Evolutionary conservation across 2,888 invertebrate genomes (phyloP).

Genomic region (Eurytoma adleriae): DNA sequence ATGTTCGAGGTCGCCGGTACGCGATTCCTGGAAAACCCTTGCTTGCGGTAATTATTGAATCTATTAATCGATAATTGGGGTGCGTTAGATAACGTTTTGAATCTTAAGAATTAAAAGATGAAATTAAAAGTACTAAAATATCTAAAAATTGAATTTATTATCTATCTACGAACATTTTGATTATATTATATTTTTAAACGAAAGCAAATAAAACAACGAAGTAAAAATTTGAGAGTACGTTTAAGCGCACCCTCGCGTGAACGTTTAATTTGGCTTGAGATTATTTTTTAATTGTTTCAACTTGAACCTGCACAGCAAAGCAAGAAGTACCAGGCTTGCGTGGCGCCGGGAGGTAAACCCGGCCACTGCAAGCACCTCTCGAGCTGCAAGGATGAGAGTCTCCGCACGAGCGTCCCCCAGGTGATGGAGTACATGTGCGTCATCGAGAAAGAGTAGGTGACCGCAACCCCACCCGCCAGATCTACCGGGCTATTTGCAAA

Average conservation of each 20-base stretch:
- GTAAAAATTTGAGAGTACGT: too few species aligned
- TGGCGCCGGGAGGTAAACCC: conserved; percentile 78
- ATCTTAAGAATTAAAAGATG: not conserved
- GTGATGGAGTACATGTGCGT: conserved; percentile 84
- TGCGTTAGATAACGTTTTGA: not conserved
- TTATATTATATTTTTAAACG: not conserved
- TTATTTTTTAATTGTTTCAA: too few species aligned
- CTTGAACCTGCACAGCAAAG: conserved; percentile 77
- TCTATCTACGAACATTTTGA: not conserved
- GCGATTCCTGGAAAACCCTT: not conserved
- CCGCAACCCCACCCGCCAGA: not conserved
- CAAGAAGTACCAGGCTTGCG: conserved; percentile 79
- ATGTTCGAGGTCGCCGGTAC: not conserved
- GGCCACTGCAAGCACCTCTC: conserved; percentile 83
- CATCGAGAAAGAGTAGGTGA: conserved; percentile 81
- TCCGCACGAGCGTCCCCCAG: conserved; percentile 79
- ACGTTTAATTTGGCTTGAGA: not conserved
- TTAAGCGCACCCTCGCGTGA: not conserved
- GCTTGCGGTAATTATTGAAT: not conserved
- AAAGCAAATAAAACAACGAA: not conserved
- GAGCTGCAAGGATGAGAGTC: conserved; percentile 80
- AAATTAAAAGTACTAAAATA: not conserved
- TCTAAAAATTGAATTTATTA: not conserved
- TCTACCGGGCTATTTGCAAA: not conserved
- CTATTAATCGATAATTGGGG: not conserved